Conservation (phyloP, 1,140 invertebrate genomes). For the Harlomillsia oculata region DNA sequence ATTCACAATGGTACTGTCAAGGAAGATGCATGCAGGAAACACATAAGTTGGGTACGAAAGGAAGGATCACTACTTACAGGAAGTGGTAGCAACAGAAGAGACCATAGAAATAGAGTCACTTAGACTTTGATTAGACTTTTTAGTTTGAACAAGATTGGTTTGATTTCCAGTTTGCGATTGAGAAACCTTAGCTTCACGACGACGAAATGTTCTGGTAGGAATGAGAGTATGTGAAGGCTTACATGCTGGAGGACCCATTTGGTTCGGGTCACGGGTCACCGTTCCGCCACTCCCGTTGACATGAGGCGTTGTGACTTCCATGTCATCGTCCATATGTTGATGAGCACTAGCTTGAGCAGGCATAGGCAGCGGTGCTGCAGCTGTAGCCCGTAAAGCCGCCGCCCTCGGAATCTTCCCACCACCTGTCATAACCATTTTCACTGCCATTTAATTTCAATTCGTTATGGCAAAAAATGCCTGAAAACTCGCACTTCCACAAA, state of each 20-base stretch:
- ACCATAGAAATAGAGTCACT: not conserved
- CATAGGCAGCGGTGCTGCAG: not conserved
- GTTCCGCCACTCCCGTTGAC: conserved; percentile 17
- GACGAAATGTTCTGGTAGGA: no score
- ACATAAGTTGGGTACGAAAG: no score
- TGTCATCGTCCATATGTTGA: conserved; percentile 20
- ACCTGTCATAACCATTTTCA: conserved; percentile 7
- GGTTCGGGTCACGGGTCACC: conserved; percentile 17
- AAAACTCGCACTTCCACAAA: no score
- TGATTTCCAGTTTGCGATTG: not conserved
- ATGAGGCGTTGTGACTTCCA: conserved; percentile 18
- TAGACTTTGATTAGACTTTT: no score
- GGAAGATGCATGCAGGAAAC: no score
- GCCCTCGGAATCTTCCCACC: conserved; percentile 31
- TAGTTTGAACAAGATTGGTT: not conserved
- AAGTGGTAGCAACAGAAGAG: no score
- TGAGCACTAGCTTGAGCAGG: conserved; percentile 1
- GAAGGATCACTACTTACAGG: no score
- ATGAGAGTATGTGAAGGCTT: no score
- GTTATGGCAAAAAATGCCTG: no score
- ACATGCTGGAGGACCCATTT: conserved; percentile 18
- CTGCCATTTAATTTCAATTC: conserved; percentile 5
- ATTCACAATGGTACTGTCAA: no score
- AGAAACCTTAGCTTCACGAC: no score
- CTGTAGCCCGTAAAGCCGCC: conserved; percentile 11